Percentiles rank a stretch among this genome's conserved stretches.
Evolutionary conservation across 2,797 vertebrate species (phyloP).

Genomic region (Tadarida brasiliensis): DNA sequence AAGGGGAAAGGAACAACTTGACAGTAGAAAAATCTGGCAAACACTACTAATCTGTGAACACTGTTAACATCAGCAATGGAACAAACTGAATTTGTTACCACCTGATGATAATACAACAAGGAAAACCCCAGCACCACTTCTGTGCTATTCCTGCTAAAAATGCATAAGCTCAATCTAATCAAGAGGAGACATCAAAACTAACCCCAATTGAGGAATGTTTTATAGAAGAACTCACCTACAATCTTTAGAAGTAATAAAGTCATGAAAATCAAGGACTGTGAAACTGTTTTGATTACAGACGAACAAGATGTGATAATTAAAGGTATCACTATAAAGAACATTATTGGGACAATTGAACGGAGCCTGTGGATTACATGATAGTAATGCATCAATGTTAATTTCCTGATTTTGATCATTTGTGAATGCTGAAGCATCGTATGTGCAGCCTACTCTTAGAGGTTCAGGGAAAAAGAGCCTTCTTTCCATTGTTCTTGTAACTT

Average conservation of each 20-base stretch:
- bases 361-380: conserved; percentile 23
- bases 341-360: conserved; percentile 32
- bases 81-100: conserved; percentile 7
- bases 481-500: neutral
- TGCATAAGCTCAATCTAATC: conserved; percentile 32
- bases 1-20: conserved; percentile 35
- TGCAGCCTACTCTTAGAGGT: neutral
- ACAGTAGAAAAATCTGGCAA: neutral
- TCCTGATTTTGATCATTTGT: conserved; percentile 33
- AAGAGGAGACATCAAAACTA: neutral
- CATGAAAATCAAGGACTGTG: conserved; percentile 29
- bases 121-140: neutral
- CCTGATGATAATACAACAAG: neutral
- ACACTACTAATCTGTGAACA: conserved; percentile 18
- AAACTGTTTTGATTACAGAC: conserved; percentile 39
- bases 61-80: conserved; percentile 33
- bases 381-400: conserved; percentile 16
- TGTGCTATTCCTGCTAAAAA: conserved; percentile 3
- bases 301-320: conserved; percentile 17
- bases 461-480: neutral
- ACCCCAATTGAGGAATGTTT: neutral
- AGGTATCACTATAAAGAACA: neutral
- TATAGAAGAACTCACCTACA: conserved; percentile 22
- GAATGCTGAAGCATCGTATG: neutral
- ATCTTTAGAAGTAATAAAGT: conserved; percentile 41